Evolutionary conservation across 2,888 invertebrate species (phyloP).

Genomic region (Bhutanitis thaidina): DNA sequence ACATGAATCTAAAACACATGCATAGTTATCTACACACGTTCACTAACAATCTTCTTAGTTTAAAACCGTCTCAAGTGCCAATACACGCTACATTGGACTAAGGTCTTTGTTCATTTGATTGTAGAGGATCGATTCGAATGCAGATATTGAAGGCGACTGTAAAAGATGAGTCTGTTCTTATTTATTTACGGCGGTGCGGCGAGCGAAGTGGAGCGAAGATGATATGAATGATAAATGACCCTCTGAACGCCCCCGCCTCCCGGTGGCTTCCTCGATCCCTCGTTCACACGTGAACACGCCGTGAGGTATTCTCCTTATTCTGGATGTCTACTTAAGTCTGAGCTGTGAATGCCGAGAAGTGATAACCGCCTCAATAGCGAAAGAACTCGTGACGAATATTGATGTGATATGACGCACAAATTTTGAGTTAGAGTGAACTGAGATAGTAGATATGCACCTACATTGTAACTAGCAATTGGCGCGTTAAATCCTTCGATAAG

Average conservation of each 20-base stretch:
- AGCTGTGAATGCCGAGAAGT: conserved; percentile 55
- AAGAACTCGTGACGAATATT: conserved; percentile 59
- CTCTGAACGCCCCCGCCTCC: conserved; percentile 53
- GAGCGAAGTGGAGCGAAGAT: conserved; percentile 81
- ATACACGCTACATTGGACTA: conserved; percentile 24
- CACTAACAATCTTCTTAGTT: conserved; percentile 40
- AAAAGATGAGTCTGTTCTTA: conserved; percentile 80
- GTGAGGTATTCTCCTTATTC: conserved; percentile 59
- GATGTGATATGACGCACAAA: conserved; percentile 33
- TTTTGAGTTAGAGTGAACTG: conserved; percentile 6
- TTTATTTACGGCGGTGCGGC: conserved; percentile 80
- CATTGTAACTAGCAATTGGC: conserved; percentile 14
- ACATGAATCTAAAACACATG: conserved; percentile 63
- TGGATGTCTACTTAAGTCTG: conserved; percentile 61
- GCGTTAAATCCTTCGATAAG: neutral
- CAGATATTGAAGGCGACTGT: conserved; percentile 52
- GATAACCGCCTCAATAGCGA: conserved; percentile 58
- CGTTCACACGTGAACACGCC: conserved; percentile 72
- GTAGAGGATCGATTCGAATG: conserved; percentile 40
- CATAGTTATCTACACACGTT: conserved; percentile 65
- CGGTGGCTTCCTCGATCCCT: conserved; percentile 33
- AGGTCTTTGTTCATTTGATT: conserved; percentile 24
- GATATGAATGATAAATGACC: conserved; percentile 81
- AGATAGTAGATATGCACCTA: neutral
- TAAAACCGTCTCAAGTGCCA: conserved; percentile 35